Conservation (phyloP, 1,140 invertebrate species). For the Zaprionus inermis region DNA sequence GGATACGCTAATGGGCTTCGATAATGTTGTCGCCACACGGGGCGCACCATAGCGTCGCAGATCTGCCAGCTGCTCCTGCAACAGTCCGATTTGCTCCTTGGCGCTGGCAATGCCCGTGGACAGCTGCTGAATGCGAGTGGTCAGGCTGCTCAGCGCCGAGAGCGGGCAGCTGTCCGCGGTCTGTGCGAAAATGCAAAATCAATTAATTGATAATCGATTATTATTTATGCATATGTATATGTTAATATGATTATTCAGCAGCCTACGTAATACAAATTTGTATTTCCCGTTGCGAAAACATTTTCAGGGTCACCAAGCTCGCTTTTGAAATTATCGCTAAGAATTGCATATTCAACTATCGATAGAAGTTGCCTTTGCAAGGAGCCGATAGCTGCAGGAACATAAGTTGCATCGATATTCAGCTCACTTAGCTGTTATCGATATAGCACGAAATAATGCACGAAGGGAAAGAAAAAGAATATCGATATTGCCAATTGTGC, state of each 20-base stretch:
- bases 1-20: slow-evolving; percentile 6
- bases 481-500: background rate
- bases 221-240: background rate
- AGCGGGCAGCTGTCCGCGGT: slow-evolving; percentile 39
- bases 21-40: background rate
- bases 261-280: no score
- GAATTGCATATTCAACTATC: background rate
- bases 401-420: background rate
- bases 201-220: background rate
- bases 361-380: background rate
- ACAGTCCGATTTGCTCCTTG: slow-evolving; percentile 49
- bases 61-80: slow-evolving; percentile 66
- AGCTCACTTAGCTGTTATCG: background rate
- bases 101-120: slow-evolving; percentile 38
- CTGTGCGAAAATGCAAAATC: slow-evolving; percentile 10
- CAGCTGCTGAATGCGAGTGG: slow-evolving; percentile 43
- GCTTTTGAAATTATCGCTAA: background rate
- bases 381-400: background rate
- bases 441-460: background rate
- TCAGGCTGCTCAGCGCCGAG: slow-evolving; percentile 43
- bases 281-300: background rate
- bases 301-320: background rate
- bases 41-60: slow-evolving; percentile 22
- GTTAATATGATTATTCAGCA: background rate
- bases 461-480: background rate